Evolutionary conservation across 2,888 invertebrate species (phyloP).

Genomic region (Papilio demoleus): DNA sequence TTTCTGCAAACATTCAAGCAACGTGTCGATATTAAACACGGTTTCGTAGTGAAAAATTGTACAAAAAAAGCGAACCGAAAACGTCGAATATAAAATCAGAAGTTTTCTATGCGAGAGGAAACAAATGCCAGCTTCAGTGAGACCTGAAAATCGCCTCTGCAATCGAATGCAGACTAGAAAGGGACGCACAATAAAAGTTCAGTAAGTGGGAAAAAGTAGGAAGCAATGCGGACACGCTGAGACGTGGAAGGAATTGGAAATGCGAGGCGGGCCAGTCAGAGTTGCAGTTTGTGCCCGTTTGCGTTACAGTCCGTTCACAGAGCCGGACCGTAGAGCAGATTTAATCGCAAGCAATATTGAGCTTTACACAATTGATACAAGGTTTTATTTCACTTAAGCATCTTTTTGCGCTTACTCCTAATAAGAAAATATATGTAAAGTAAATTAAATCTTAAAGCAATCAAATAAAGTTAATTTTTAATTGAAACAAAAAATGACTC

Average conservation of each 20-base stretch:
- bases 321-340: too few relatives aligned
- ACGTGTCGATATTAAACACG: constrained; percentile 1
- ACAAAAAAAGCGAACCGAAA: constrained; percentile 44
- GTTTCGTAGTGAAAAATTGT: constrained; percentile 10
- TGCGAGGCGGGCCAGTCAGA: constrained; percentile 54
- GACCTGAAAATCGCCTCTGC: constrained; percentile 69
- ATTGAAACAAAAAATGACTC: too few relatives aligned
- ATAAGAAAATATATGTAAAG: too few relatives aligned
- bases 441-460: too few relatives aligned
- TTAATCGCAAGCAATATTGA: too few relatives aligned
- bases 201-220: constrained; percentile 56
- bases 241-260: constrained; percentile 76
- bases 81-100: constrained; percentile 67
- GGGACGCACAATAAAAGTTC: constrained; percentile 42
- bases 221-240: constrained; percentile 71
- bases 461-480: too few relatives aligned
- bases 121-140: constrained; percentile 66
- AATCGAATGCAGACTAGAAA: constrained; percentile 63
- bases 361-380: too few relatives aligned
- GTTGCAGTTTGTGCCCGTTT: constrained; percentile 48
- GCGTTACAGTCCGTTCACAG: too few relatives aligned
- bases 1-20: background rate
- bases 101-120: constrained; percentile 61
- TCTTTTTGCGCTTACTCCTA: too few relatives aligned
- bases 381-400: too few relatives aligned